These are phyloP conservation scores for Echinarachnius parma DNA, from an alignment of 53 echinoderm and acorn worm species.

Conservation along the genomic window DNA sequence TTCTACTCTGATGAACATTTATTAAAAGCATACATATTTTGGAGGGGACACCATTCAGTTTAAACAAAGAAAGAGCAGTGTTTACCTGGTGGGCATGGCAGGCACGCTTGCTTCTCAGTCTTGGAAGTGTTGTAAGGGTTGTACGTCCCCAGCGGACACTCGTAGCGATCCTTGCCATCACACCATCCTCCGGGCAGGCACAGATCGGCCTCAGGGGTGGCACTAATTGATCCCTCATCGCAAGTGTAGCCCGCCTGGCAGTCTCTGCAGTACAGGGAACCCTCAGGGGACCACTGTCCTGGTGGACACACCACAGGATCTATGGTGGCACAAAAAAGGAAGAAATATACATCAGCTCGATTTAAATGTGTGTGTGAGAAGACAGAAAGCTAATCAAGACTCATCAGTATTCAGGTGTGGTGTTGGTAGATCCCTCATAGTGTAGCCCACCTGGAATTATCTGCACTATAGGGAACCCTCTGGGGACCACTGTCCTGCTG, in stretches of 20 bases:
- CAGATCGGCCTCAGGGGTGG: slow-evolving; percentile 70
- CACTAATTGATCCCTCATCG: slow-evolving; percentile 70
- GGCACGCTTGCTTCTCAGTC: slow-evolving; percentile 45
- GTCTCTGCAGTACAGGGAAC: slow-evolving; percentile 61
- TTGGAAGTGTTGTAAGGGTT: slow-evolving; percentile 81
- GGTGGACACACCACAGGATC: slow-evolving; percentile 89
- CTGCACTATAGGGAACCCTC: too few relatives aligned
- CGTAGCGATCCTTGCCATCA: slow-evolving; percentile 72
- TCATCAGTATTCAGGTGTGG: too few relatives aligned
- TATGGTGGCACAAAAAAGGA: too few relatives aligned
- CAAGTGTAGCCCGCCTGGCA: slow-evolving; percentile 88
- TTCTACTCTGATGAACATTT: too few relatives aligned
- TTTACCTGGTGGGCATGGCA: slow-evolving; percentile 85
- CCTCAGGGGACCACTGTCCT: slow-evolving; percentile 75
- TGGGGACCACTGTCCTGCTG: too few relatives aligned
- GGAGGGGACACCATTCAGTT: too few relatives aligned
- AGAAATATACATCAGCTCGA: too few relatives aligned
- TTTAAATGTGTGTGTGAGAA: too few relatives aligned
- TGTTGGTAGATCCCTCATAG: too few relatives aligned
- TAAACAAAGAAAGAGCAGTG: background rate
- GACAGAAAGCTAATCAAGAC: too few relatives aligned
- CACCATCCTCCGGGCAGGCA: slow-evolving; percentile 94
- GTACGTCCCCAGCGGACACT: slow-evolving; percentile 88
- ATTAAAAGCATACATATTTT: too few relatives aligned
- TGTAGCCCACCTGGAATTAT: too few relatives aligned